phyloP scores from a whole-genome alignment of 64 coral and sea anemone species.

The Porites australiensis region DNA sequence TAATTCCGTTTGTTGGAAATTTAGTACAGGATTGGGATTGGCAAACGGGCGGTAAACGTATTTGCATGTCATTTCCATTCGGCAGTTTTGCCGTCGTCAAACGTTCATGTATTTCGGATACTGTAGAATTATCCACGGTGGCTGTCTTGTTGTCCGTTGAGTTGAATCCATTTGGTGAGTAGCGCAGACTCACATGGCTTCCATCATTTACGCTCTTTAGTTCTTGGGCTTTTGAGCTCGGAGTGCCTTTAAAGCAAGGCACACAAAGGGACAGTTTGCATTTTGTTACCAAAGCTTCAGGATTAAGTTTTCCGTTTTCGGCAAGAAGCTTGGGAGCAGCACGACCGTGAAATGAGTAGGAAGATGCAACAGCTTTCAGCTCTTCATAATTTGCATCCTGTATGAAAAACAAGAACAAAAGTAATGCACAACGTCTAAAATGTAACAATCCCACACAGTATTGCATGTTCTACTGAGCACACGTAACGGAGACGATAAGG shows the following conservation, averaged over 20 bases:
- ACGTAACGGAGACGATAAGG: too few species aligned
- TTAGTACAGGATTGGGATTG: background rate
- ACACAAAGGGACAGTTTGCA: constrained; percentile 77
- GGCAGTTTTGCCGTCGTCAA: background rate
- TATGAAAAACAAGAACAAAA: background rate
- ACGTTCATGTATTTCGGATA: background rate
- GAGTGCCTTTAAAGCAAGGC: constrained; percentile 44
- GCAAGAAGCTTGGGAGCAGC: constrained; percentile 63
- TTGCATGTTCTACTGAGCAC: too few species aligned
- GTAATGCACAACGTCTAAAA: too few species aligned
- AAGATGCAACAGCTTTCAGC: constrained; percentile 71
- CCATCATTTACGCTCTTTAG: constrained; percentile 16
- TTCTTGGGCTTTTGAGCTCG: constrained; percentile 34
- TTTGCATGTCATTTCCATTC: background rate
- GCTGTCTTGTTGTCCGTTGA: constrained; percentile 29
- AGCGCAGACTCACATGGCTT: constrained; percentile 38
- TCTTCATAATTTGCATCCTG: constrained; percentile 81
- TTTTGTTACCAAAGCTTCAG: constrained; percentile 65
- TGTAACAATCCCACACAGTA: too few species aligned
- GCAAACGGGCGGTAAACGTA: background rate
- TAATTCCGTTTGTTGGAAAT: background rate
- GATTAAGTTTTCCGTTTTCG: constrained; percentile 31
- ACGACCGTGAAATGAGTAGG: constrained; percentile 78
- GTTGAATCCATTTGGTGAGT: background rate
- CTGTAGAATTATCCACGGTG: background rate